Percentiles rank a stretch among this genome's conserved stretches.
These are phyloP conservation scores for Epinephelus cyanopodus DNA, from an alignment of 2,113 vertebrate genomes.

Conservation along the genomic window DNA sequence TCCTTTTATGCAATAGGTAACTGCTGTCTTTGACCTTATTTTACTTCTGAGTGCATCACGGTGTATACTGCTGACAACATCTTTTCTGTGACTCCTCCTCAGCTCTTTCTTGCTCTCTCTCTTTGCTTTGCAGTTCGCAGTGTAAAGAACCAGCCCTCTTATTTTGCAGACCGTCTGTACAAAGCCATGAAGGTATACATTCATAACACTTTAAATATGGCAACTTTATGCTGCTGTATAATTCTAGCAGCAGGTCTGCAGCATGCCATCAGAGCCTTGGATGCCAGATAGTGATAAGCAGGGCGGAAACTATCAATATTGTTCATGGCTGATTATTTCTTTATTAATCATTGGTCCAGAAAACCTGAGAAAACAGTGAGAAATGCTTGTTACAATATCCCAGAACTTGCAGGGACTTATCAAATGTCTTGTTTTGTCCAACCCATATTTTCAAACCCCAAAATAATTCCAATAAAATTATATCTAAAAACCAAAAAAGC, in stretches of 20 bases:
- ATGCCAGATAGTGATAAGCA: background rate
- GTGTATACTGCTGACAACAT: background rate
- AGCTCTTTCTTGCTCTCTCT: slow-evolving; percentile 23
- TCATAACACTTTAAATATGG: background rate
- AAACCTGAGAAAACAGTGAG: too few relatives aligned
- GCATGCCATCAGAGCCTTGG: background rate
- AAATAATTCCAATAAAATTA: too few relatives aligned
- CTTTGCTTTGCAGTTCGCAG: slow-evolving; percentile 88
- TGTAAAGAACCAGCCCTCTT: slow-evolving; percentile 95
- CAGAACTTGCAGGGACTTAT: too few relatives aligned
- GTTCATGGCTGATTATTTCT: too few relatives aligned
- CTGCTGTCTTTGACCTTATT: slow-evolving; percentile 12
- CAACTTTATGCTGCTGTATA: background rate
- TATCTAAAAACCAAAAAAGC: too few relatives aligned
- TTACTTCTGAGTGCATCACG: background rate
- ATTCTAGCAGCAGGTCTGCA: background rate
- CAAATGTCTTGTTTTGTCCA: too few relatives aligned
- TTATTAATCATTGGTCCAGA: too few relatives aligned
- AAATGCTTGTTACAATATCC: too few relatives aligned
- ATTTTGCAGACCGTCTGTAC: slow-evolving; percentile 96
- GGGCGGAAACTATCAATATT: too few relatives aligned
- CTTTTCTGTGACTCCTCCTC: slow-evolving; percentile 14
- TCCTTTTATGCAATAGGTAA: slow-evolving; percentile 93
- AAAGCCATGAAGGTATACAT: slow-evolving; percentile 96
- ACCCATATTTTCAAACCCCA: too few relatives aligned